These are phyloP conservation scores for Caradrina kadenii DNA, from an alignment of 2,888 invertebrate genomes.

Conservation along the genomic window DNA sequence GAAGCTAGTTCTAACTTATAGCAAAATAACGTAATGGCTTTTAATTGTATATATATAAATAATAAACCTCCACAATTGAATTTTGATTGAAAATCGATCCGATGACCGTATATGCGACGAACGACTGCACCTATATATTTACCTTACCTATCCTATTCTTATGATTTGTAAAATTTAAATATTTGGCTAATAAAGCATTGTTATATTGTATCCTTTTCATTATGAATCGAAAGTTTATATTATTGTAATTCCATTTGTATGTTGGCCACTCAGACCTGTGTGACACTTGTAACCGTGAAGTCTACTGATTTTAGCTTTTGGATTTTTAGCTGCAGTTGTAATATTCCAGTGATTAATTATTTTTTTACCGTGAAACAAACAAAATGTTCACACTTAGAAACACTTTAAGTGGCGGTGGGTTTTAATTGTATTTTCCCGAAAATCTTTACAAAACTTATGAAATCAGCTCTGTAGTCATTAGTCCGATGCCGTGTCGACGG, in stretches of 20 bases:
- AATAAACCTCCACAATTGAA: background rate
- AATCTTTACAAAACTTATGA: no score
- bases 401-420: background rate
- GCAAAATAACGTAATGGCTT: no score
- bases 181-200: slow-evolving; percentile 46
- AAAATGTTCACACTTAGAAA: background rate
- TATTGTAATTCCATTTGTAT: slow-evolving; percentile 6
- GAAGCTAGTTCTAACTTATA: no score
- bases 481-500: no score
- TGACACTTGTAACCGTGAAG: slow-evolving; percentile 14
- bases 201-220: slow-evolving; percentile 28
- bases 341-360: background rate
- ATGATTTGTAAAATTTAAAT: slow-evolving; percentile 17
- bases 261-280: slow-evolving; percentile 13
- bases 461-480: no score
- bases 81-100: background rate
- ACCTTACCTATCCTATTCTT: no score
- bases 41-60: background rate
- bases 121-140: background rate
- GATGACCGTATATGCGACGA: background rate
- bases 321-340: slow-evolving; percentile 10
- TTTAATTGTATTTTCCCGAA: background rate
- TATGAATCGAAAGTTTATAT: slow-evolving; percentile 13
- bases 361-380: background rate
- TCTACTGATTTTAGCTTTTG: slow-evolving; percentile 2